Base-by-base conservation (phyloP, 2,797 vertebrate genomes). In the Hypotaenidia philippensis region DNA sequence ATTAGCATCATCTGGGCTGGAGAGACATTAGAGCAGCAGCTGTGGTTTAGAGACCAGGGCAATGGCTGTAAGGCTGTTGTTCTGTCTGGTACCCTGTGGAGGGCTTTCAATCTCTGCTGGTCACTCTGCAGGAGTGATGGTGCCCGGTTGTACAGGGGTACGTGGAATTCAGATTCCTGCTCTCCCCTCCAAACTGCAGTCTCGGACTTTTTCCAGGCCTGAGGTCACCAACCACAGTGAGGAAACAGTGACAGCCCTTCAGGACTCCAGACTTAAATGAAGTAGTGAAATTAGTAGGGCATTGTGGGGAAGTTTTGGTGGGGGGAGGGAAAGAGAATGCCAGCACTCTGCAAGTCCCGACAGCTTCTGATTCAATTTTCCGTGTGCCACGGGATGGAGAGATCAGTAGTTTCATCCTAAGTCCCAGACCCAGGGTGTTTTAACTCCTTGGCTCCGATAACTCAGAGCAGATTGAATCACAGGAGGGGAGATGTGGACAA, bases 391-490 rank as follows among this genome's bases (percentile, higher is more conserved):
- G 22, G 38, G 13, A 79, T 89, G 64, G 53, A 80, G 61, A 83
- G 25, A 71, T 74, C 53, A 44, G 36, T 56, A 50, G n/a, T 70
- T 89, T 89, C 61, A 88, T 90, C 76, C 65, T n/a, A 75, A 78
- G 32, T n/a, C 29, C 49, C 69, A 72, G 47, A 75, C 61, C 31
- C 36, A 59, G 32, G 36, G 29, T 88, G 27, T 75, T 94, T 79
- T 78, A 86, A 69, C 88, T 94, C 92, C 83, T 94, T 93, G 89
- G 94, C 89, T 87, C 4, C 49, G 10, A 49, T 86, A 92, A 65
- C n/a, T 81, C 23, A 17, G 76, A 72, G 59, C 92, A 95, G 94
- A 95, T 91, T 94, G 94, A 92, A 90, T 76, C 85, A 93, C 87
- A 83, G 85, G 84, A 86, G 89, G 79, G 44, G 77, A 87, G 59